phyloP scores from a whole-genome alignment of 2,113 vertebrate species.

The Chaetops frenatus region DNA sequence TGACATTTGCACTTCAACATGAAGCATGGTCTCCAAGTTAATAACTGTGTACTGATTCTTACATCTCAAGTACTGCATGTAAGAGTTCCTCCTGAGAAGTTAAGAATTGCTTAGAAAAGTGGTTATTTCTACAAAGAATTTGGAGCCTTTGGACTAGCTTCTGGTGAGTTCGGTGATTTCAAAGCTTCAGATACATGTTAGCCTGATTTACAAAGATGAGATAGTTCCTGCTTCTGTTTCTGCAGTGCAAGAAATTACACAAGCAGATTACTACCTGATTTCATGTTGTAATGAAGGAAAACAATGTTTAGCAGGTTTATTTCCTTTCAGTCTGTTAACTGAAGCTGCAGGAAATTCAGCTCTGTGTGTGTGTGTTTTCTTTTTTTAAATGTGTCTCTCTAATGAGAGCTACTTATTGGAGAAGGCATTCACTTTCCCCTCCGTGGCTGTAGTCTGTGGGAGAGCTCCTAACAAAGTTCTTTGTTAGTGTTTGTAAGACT shows the following conservation, averaged over 20 bases:
- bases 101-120: neutral
- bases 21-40: conserved; percentile 24
- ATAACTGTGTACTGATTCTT: neutral
- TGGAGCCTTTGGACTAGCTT: neutral
- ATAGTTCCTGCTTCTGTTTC: neutral
- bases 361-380: neutral
- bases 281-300: neutral
- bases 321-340: neutral
- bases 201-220: neutral
- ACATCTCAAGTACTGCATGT: neutral
- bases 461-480: conserved; percentile 46
- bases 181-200: neutral
- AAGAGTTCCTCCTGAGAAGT: conserved; percentile 19
- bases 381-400: neutral
- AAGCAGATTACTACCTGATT: neutral
- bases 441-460: neutral
- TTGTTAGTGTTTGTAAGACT: conserved; percentile 49
- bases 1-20: conserved; percentile 28
- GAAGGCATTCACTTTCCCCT: conserved; percentile 28
- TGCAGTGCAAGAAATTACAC: neutral
- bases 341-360: neutral
- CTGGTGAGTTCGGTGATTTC: neutral
- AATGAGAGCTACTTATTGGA: neutral
- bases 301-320: neutral
- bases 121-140: neutral